Evolutionary conservation across 2,888 invertebrate species (phyloP), one percentile per base, ranked within the genome.

Genomic region (Rosalia funebris): DNA sequence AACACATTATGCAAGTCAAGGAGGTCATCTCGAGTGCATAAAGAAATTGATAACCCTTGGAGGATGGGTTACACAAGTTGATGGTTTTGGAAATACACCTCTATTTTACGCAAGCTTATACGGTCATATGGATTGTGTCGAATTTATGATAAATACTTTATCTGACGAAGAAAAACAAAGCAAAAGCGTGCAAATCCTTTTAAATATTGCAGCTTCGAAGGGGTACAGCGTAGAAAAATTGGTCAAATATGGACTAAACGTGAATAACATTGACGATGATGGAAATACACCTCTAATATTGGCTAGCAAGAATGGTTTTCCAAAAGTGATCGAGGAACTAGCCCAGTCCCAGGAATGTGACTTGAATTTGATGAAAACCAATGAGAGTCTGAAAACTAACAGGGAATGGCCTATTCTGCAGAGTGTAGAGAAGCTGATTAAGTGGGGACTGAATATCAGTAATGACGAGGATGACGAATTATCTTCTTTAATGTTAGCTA

Each of bases 1-100:
- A 1, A 19, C 50, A 7, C 57, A 57, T 17, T 50, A 44, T 11
- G 57, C 57, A 16, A 44, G 50, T 14, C 57, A 50, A 44, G 57
- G 45, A 4, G 57, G 57, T 1, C 44, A 57, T 9, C 1, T 31
- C 12, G 34, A 36, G 3, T 57, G 57, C 25, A 50, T 57, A 11
- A 16, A 25, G 17, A 36, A 15, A 5, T 12, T 57, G 25, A 11
- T 50, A 5, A 32, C 36, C 19, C 3, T 25, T 4, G 50, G 50
- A 1, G 57, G 31, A 10, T 17, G 42, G 10, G 36, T 16, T 2
- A 50, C 14, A 1, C 9, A 12, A 15, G 15, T 25, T n/a, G 57
- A 57, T 16, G 25, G 25, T 5, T 57, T 19, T 11, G 57, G 37
- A 1, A 16, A 37, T 12, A 50, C 42, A 1, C 44, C 57, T 3